A percentile compares a stretch with the other conserved stretches of the same genome.
phyloP scores from a whole-genome alignment of 30 jellyfish, hydroid and myxozoan species.

The Haliclystus octoradiatus region DNA sequence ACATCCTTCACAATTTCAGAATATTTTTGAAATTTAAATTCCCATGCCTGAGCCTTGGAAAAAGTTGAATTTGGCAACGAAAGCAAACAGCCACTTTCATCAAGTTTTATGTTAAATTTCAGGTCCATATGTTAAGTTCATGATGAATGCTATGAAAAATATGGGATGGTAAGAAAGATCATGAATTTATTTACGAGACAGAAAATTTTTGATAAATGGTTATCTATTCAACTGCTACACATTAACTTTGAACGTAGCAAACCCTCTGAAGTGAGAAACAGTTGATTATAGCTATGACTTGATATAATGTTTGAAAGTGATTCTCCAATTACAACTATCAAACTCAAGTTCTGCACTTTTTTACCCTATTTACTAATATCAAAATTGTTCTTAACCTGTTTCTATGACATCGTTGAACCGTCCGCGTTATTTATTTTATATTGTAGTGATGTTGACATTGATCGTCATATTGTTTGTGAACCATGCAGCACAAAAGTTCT shows the following conservation, averaged over 20 bases:
- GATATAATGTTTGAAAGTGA: not conserved
- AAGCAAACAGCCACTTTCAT: no score
- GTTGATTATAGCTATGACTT: not conserved
- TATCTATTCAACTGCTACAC: no score
- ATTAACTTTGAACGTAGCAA: not conserved
- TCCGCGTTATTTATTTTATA: not conserved
- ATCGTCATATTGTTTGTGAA: constrained; percentile 64
- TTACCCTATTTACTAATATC: not conserved
- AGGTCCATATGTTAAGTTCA: constrained; percentile 58
- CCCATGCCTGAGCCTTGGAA: no score
- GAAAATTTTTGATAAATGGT: no score
- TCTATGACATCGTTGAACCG: not conserved
- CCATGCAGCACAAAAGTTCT: constrained; percentile 67
- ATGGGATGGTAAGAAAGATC: constrained; percentile 61
- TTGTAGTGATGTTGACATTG: constrained; percentile 47
- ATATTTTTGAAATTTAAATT: no score
- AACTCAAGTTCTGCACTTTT: not conserved
- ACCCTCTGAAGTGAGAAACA: not conserved
- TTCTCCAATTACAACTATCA: not conserved
- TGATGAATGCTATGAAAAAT: constrained; percentile 47
- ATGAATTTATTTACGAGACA: not conserved
- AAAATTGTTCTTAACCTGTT: not conserved
- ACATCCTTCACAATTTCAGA: no score
- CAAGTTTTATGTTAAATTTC: no score
- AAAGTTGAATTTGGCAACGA: no score